Base-by-base conservation (phyloP, 2,888 invertebrate species). In the Atethmia centrago region DNA sequence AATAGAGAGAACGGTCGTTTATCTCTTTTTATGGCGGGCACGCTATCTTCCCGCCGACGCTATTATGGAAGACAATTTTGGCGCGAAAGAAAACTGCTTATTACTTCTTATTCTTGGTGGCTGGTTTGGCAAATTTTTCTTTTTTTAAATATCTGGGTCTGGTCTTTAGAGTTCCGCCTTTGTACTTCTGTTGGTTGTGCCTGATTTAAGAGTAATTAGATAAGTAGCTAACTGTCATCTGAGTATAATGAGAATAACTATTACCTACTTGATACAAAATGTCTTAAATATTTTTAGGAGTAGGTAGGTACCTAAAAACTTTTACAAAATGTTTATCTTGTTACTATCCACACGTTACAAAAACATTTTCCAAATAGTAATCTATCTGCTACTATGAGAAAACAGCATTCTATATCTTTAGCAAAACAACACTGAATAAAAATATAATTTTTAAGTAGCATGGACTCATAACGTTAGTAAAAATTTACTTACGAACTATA, bases 1-100 rank as follows among this genome's bases (percentile, higher is more conserved):
- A 96, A 96, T 96, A 96, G 96, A 96, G 95, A 94, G 93, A 93
- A 92, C 91, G 95, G 95, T 96, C 96, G 96, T 96, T 96, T 96
- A 96, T 96, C 95, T 96, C 96, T 95, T 95, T 96, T 96, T 96
- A 96, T 95, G 95, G 94, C 95, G 93, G 91, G 91, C 90, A 88
- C 94, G 95, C 95, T 96, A 96, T 96, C 96, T 95, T 91, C 90
- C 92, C 93, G 92, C 91, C 94, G 93, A 91, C 93, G 96, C 95
- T 95, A 95, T 96, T 95, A 96, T 96, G 95, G 95, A 91, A 93
- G 95, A 96, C 96, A 95, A 96, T 96, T 96, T 96, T 95, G 95
- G 95, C 95, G 95, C 95, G 94, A 96, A 96, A 95, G 95, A 96
- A 95, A 95, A 96, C 95, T 95, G 96, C 95, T 96, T 96, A 96